Evolutionary conservation across 2,888 invertebrate species (phyloP), one percentile per base, ranked within the genome.

Genomic region (Plagodis dolabraria): DNA sequence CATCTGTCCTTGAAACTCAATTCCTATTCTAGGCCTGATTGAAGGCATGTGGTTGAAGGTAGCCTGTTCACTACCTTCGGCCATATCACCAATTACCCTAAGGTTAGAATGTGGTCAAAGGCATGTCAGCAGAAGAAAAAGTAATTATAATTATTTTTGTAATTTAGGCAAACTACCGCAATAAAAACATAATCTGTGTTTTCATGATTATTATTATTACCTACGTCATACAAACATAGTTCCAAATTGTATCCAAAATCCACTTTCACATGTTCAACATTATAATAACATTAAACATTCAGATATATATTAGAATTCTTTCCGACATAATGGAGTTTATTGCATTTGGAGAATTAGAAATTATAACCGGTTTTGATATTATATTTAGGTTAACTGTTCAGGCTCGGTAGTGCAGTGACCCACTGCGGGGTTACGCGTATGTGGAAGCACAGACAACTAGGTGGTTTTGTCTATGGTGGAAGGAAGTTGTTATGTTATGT

Each of bases 321-420:
- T 45, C 10, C 22, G 9, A 8, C 8, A 45, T 9, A 45, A 9
- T 34, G 43, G 6, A 7, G 7, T 12, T 55, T 35, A 45, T 40
- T 56, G 56, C 56, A 51, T 12, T 56, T 56, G 6, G 42, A 40
- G 56, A 56, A 46, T 40, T 56, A 56, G 50, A 50, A 57, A 57
- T 51, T 51, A 33, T 22, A 47, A 57, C 51, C 57, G 51, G 57
- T 51, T 51, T 50, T 8, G 33, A 42, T 34, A 35, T 34, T 10
- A 33, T 51, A 51, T 56, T 50, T 22, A 33, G 57, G 57, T 51
- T 51, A 51, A 57, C 42, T 22, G 42, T 33, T 35, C 51, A 12
- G 42, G 47, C 35, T 42, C 35, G 51, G 51, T 51, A 47, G 51
- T 51, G 42, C 8, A 33, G 12, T 33, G 33, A 6, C 43, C 43